Base-by-base conservation (phyloP, 2,888 invertebrate species). In the Harpalus rufipes region DNA sequence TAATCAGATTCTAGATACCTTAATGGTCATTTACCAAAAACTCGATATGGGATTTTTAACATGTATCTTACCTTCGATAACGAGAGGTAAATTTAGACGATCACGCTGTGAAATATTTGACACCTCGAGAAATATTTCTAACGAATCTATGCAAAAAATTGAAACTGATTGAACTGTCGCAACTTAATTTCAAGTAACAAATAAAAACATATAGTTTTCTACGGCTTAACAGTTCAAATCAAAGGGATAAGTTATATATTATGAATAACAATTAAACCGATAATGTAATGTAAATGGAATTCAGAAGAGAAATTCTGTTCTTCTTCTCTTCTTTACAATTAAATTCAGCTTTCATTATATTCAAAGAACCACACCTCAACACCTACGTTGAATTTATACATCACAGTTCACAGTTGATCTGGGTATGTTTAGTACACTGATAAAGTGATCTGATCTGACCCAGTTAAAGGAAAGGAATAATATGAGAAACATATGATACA, bases 251-350 rank as follows among this genome's bases (percentile, higher is more conserved):
- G 5, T 51, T 51, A 51, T 51, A 12, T 51, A 51, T 51, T 51
- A 51, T 10, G 44, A 51, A 51, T 5, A 51, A 51, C 44, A 51
- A 51, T 51, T 51, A 51, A 51, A 12, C 10, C 12, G 44, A 32
- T 51, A 51, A 51, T 51, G 44, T 51, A 51, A 51, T 51, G 44
- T 51, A 51, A 51, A 51, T 51, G 44, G 44, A 51, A 51, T 51
- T 51, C 44, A 51, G 2, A 32, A 44, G 44, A 51, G 44, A 51
- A 51, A 51, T 51, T 51, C 44, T 51, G 44, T 32, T 32, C 32
- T 32, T 32, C 32, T 5, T 32, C 32, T 51, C 44, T 51, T 51
- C 44, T 51, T 51, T 51, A 51, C 44, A 51, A 51, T 51, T 51
- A 51, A 51, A 12, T 12, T 51, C 12, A 32, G 44, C 44, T 51